phyloP scores from a whole-genome alignment of 1,140 invertebrate genomes.

The Leguminivora glycinivorella region DNA sequence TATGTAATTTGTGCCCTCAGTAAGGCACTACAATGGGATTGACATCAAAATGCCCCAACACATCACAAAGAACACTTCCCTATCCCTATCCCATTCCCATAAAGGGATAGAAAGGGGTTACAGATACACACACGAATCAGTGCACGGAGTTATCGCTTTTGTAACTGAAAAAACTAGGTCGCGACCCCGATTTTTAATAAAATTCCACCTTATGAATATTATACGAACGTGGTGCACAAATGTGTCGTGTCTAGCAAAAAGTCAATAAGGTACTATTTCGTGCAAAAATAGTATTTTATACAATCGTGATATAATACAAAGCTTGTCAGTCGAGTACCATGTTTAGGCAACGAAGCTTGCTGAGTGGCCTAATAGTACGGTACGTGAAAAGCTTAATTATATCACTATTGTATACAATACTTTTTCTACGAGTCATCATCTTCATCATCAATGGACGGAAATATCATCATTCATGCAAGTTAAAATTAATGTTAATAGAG shows the following conservation, averaged over 20 bases:
- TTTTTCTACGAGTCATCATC: no score
- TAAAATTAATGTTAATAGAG: no score
- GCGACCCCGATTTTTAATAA: slow-evolving; percentile 15
- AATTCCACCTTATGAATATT: slow-evolving; percentile 12
- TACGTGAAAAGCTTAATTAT: no score
- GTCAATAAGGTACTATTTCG: not conserved
- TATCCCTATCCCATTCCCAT: not conserved
- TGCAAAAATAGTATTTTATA: no score
- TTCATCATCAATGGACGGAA: no score
- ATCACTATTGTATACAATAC: no score
- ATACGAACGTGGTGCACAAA: slow-evolving; percentile 1
- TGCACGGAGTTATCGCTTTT: not conserved
- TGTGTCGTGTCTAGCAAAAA: not conserved
- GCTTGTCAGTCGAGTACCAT: no score
- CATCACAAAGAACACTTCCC: not conserved
- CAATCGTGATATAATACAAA: no score
- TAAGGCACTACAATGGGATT: not conserved
- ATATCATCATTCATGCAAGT: no score
- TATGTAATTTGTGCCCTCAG: not conserved
- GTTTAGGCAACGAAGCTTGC: no score
- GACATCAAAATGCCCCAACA: not conserved
- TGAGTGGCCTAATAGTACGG: no score
- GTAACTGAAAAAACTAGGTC: slow-evolving; percentile 19
- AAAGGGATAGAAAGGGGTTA: slow-evolving; percentile 14
- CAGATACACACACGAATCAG: slow-evolving; percentile 11